These are phyloP conservation scores for Pandemis cinnamomeana DNA, from an alignment of 2,888 invertebrate species.

Conservation along the genomic window DNA sequence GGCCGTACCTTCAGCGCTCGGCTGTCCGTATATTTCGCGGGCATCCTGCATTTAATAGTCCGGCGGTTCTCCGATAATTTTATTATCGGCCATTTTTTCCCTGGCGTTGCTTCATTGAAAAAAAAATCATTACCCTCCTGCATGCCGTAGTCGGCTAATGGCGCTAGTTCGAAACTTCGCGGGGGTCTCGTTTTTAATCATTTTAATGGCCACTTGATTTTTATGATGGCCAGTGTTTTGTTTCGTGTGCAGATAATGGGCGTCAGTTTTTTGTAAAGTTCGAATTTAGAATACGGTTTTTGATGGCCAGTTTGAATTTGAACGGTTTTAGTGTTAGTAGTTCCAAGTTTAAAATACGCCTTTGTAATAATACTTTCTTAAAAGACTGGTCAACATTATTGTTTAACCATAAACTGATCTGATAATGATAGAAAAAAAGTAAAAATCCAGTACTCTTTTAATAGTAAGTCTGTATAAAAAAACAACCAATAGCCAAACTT, in stretches of 20 bases:
- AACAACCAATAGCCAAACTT: constrained; percentile 31
- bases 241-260: constrained; percentile 31
- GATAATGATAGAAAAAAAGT: too few species aligned
- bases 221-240: constrained; percentile 37
- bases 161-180: constrained; percentile 45
- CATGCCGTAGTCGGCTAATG: constrained; percentile 44
- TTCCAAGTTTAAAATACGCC: background rate
- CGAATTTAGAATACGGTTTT: constrained; percentile 19
- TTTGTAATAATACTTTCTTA: too few species aligned
- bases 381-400: too few species aligned
- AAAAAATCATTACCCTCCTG: constrained; percentile 56
- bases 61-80: constrained; percentile 80
- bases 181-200: constrained; percentile 38
- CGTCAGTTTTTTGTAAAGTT: constrained; percentile 30
- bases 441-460: too few species aligned
- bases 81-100: constrained; percentile 80
- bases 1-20: constrained; percentile 53
- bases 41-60: constrained; percentile 82
- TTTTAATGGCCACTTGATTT: constrained; percentile 40
- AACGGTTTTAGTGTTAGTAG: background rate
- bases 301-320: constrained; percentile 9
- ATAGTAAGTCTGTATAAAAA: background rate
- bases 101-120: constrained; percentile 70
- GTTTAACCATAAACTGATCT: too few species aligned
- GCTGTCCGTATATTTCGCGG: constrained; percentile 76